These are phyloP conservation scores for Leptothorax acervorum DNA, from an alignment of 2,888 invertebrate genomes.

Conservation along the genomic window DNA sequence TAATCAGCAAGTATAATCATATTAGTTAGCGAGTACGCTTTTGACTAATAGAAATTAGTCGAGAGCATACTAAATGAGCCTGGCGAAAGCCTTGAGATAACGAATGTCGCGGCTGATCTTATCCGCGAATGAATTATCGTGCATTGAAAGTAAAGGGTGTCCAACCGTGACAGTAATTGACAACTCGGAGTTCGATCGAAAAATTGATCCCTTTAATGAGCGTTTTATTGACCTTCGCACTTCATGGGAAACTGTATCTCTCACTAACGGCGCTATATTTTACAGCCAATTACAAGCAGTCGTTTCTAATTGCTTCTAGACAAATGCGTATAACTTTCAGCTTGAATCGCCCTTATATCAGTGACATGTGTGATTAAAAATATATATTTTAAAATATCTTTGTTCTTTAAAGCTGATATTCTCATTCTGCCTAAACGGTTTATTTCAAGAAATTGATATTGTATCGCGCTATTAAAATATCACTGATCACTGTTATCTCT, in stretches of 20 bases:
- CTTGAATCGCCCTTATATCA: background rate
- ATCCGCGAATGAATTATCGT: conserved; percentile 42
- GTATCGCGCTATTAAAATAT: background rate
- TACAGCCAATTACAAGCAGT: conserved; percentile 6
- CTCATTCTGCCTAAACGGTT: background rate
- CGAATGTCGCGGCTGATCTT: conserved; percentile 22
- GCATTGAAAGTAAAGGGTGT: conserved; percentile 29
- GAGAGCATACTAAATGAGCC: background rate
- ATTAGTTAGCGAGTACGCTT: background rate
- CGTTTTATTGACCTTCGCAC: conserved; percentile 28
- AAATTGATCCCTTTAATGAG: conserved; percentile 36
- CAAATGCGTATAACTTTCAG: background rate
- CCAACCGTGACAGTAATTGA: conserved; percentile 33
- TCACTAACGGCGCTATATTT: conserved; percentile 3
- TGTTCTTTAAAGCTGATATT: background rate
- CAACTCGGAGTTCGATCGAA: conserved; percentile 17
- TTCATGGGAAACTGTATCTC: conserved; percentile 21
- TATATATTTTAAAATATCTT: background rate
- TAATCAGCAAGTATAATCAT: background rate
- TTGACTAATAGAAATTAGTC: conserved; percentile 20
- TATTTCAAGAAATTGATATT: background rate
- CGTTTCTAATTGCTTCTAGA: background rate
- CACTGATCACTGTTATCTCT: background rate
- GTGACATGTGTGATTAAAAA: background rate
- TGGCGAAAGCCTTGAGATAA: conserved; percentile 6